phyloP scores from a whole-genome alignment of 2,888 invertebrate genomes.

The Hoplodrina ambigua region DNA sequence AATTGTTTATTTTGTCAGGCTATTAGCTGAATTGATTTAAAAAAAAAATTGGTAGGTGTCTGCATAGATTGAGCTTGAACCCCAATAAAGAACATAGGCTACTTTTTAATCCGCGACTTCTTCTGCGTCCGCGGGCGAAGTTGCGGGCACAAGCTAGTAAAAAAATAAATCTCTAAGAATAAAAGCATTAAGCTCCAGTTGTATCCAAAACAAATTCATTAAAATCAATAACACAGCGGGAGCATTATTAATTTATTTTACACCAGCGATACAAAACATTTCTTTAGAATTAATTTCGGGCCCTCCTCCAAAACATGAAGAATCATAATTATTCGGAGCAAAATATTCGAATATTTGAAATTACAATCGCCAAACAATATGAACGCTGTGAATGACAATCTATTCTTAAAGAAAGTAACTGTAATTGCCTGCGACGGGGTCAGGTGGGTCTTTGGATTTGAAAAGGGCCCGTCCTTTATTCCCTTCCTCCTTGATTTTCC shows the following conservation, averaged over 20 bases:
- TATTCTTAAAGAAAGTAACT: slow-evolving; percentile 77
- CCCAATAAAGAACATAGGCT: too few species aligned
- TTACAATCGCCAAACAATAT: slow-evolving; percentile 54
- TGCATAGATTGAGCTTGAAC: too few species aligned
- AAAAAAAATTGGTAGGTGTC: too few species aligned
- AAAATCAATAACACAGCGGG: slow-evolving; percentile 49
- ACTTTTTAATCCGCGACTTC: too few species aligned
- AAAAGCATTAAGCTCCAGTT: slow-evolving; percentile 4
- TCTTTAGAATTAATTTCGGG: slow-evolving; percentile 41
- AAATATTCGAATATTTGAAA: slow-evolving; percentile 43
- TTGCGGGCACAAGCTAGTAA: background rate
- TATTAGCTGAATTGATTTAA: too few species aligned
- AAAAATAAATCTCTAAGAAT: background rate
- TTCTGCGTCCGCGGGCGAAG: too few species aligned
- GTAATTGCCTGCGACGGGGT: slow-evolving; percentile 79
- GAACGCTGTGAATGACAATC: slow-evolving; percentile 71
- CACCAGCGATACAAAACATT: slow-evolving; percentile 26
- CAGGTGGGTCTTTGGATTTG: slow-evolving; percentile 77
- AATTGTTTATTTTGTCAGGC: too few species aligned
- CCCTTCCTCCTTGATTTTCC: slow-evolving; percentile 78
- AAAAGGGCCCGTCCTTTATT: slow-evolving; percentile 78
- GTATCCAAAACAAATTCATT: slow-evolving; percentile 3
- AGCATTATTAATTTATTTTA: slow-evolving; percentile 45
- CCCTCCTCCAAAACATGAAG: slow-evolving; percentile 11
- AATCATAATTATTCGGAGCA: slow-evolving; percentile 47